Base-by-base conservation (phyloP, 2,113 vertebrate genomes). In the Carollia perspicillata region DNA sequence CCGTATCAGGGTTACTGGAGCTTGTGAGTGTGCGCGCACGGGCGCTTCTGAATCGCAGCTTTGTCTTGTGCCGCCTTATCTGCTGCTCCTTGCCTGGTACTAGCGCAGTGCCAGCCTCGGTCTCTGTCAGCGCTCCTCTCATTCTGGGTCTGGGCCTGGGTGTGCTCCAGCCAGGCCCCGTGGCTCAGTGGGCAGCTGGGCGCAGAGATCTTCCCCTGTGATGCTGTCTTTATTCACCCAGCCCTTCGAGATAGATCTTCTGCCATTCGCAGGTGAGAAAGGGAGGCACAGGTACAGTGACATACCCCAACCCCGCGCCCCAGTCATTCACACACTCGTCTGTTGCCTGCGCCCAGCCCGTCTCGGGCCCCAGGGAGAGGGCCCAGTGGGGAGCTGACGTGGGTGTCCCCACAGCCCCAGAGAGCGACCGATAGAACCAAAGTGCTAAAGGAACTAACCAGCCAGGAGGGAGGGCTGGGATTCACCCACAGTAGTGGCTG, bases 401-500 rank as follows among this genome's bases (percentile, higher is more conserved):
- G 84, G 53, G 18, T 42, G 10, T 2, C 10, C 0, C 51, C 35
- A 35, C 26, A 0, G 16, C 4, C n/a, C 63, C 3, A 0, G 65
- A 89, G 40, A 81, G 42, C 0, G 1, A 17, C 40, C 28, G 37
- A 33, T 22, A 8, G 30, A 14, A 68, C 22, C 2, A 2, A 2
- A 33, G 20, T 60, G 37, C 83, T 22, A 18, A 26, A 22, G 14
- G 60, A 47, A 5, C n/a, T 40, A 5, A 1, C 16, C 4, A 11
- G 58, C 65, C 47, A 10, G 51, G 1, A 53, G 44, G 68, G 63
- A 55, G 69, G 37, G 40, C 40, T 8, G 3, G 77, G 20, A 11
- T 30, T 37, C 33, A 1, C 22, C 5, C 28, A 0, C 5, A 4
- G 63, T 3, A 0, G 16, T 6, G 37, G 28, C 71, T 33, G 0